These are phyloP conservation scores for Otocyon megalotis DNA, from an alignment of 2,113 vertebrate genomes.

Conservation along the genomic window DNA sequence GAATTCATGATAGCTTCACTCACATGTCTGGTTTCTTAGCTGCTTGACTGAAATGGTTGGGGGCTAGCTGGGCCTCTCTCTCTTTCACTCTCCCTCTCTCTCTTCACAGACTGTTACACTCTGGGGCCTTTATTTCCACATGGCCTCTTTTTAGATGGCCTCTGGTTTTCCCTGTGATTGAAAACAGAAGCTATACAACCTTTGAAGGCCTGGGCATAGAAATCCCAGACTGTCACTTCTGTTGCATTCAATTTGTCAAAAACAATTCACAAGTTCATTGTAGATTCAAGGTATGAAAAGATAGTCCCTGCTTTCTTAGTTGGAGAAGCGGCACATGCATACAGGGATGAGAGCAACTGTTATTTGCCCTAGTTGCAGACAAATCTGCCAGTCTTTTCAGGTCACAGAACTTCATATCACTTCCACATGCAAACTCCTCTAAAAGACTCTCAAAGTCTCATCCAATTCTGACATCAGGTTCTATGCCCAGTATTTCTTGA, in stretches of 20 bases:
- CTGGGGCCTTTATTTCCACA: background rate
- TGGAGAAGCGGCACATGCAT: background rate
- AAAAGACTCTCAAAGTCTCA: background rate
- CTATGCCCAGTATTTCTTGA: background rate
- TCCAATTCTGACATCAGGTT: background rate
- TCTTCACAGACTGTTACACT: background rate
- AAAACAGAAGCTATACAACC: conserved; percentile 14
- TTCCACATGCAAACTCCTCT: background rate
- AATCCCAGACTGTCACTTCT: background rate
- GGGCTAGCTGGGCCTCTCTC: background rate
- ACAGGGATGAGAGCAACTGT: background rate
- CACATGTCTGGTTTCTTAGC: background rate
- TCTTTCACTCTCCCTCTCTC: background rate
- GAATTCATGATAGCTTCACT: background rate
- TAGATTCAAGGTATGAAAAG: background rate
- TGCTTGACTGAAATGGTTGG: background rate
- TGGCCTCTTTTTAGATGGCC: background rate
- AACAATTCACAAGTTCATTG: background rate
- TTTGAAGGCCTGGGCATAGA: background rate
- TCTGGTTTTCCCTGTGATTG: background rate
- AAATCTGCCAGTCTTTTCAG: background rate
- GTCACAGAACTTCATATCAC: background rate
- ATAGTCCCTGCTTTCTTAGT: background rate
- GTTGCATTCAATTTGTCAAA: background rate
- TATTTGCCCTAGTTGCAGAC: background rate